Conservation (phyloP, 2,888 invertebrate species). For the Steinernema scapterisci region DNA sequence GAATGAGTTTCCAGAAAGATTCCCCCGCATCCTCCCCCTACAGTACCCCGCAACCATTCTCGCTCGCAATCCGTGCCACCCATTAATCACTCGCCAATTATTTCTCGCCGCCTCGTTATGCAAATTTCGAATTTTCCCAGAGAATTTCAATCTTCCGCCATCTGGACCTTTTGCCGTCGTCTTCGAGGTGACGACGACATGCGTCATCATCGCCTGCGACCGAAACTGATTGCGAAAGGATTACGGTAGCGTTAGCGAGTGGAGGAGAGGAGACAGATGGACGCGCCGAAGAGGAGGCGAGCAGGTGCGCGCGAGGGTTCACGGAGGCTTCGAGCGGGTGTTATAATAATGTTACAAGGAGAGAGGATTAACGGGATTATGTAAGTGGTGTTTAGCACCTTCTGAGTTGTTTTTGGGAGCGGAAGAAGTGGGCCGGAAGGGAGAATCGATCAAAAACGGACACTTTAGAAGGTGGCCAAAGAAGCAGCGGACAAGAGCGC, state of each 20-base stretch:
- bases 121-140: slow-evolving; percentile 29
- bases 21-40: neutral
- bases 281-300: neutral
- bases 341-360: slow-evolving; percentile 30
- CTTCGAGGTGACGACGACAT: slow-evolving; percentile 8
- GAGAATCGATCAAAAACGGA: no score
- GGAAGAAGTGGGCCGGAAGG: no score
- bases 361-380: slow-evolving; percentile 22
- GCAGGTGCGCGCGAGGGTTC: slow-evolving; percentile 12
- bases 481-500: no score
- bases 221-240: neutral
- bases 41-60: neutral
- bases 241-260: slow-evolving; percentile 21
- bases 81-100: slow-evolving; percentile 7
- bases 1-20: no score
- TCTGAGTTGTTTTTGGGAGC: neutral
- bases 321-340: neutral
- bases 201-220: neutral
- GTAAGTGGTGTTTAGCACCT: slow-evolving; percentile 28
- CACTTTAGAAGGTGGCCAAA: no score
- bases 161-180: neutral
- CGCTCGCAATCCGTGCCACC: neutral
- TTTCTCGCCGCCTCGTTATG: slow-evolving; percentile 1
- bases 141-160: slow-evolving; percentile 22
- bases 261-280: slow-evolving; percentile 26